Conservation (phyloP, 2,797 vertebrate species). For the Syngnathus acus region DNA sequence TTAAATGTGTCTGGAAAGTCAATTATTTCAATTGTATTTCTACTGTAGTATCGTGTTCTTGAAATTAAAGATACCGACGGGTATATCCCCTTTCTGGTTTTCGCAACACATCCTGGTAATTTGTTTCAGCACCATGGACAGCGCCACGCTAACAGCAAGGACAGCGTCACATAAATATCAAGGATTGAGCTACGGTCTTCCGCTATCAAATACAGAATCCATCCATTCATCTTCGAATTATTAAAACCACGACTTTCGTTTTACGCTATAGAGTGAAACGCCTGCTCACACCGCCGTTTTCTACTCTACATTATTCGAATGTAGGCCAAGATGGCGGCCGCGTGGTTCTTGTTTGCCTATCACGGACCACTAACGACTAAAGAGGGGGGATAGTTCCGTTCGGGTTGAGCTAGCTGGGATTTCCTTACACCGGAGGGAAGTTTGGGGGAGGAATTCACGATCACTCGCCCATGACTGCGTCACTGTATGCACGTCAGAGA, state of each 20-base stretch:
- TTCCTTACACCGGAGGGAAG: constrained; percentile 37
- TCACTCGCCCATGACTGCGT: constrained; percentile 38
- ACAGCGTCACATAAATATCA: neutral
- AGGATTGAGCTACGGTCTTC: neutral
- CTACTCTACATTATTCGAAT: no score
- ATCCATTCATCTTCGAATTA: neutral
- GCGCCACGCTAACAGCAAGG: neutral
- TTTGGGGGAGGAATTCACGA: constrained; percentile 31
- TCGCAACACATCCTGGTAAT: neutral
- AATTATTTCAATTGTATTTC: neutral
- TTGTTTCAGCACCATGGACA: constrained; percentile 4
- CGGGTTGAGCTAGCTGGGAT: constrained; percentile 39
- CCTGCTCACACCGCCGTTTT: neutral
- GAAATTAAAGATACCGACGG: neutral
- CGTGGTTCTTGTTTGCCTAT: neutral
- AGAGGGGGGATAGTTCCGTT: neutral
- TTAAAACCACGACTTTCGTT: neutral
- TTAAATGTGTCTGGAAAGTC: neutral
- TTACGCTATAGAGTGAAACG: neutral
- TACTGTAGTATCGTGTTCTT: neutral
- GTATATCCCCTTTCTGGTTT: no score
- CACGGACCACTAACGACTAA: neutral
- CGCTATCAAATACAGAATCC: neutral
- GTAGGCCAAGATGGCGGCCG: neutral
- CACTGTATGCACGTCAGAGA: constrained; percentile 43